Percentiles rank a stretch among this genome's conserved stretches.
Conservation (phyloP, 1,140 invertebrate species). For the Brachionus calyciflorus region DNA sequence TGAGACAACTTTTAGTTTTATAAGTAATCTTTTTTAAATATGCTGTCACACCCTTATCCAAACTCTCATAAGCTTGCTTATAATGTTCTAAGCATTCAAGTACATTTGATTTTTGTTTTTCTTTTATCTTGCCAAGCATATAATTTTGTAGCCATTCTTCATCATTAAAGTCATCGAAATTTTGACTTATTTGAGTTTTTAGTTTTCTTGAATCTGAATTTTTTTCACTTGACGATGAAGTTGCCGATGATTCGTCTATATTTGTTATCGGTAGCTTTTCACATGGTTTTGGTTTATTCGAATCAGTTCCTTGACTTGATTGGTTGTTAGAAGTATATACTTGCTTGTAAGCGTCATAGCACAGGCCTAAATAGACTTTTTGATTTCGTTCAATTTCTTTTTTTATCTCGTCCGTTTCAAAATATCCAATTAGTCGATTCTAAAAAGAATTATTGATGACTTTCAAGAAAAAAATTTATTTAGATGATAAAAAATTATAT, state of each 20-base stretch:
- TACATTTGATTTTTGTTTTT: slow-evolving; percentile 10
- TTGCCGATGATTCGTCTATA: neutral
- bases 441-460: neutral
- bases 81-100: slow-evolving; percentile 18
- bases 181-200: neutral
- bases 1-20: slow-evolving; percentile 31
- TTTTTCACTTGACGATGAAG: neutral
- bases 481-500: too few species aligned
- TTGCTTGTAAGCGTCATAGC: slow-evolving; percentile 10
- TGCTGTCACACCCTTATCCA: neutral
- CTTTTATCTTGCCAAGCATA: slow-evolving; percentile 40
- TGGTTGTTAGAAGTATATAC: neutral
- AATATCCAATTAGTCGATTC: neutral
- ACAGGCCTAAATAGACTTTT: neutral
- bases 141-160: slow-evolving; percentile 43
- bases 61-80: slow-evolving; percentile 25
- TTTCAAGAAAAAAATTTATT: too few species aligned
- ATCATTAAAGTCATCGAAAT: neutral
- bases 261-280: neutral
- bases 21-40: slow-evolving; percentile 41
- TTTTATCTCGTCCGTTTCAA: slow-evolving; percentile 4
- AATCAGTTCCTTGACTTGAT: neutral
- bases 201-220: neutral
- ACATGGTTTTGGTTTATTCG: neutral
- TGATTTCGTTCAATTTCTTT: neutral